Evolutionary conservation across 2,888 invertebrate species (phyloP).

Genomic region (Limnephilus rhombicus): DNA sequence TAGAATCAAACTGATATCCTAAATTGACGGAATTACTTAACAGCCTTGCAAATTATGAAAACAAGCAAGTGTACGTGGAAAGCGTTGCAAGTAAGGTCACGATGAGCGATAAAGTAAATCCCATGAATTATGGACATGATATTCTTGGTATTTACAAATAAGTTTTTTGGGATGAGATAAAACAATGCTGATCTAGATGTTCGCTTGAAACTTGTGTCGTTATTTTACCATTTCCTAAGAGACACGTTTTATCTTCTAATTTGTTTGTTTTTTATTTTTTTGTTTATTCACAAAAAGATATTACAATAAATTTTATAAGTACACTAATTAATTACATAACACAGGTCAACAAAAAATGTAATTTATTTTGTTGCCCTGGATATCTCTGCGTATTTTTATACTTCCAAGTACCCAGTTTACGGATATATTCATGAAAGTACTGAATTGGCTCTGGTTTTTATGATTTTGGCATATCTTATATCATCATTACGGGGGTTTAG

Average conservation of each 20-base stretch:
- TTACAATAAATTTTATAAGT: too few relatives aligned
- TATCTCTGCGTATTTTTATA: too few relatives aligned
- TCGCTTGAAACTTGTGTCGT: background rate
- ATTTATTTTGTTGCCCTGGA: too few relatives aligned
- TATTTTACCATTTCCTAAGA: background rate
- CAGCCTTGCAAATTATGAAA: background rate
- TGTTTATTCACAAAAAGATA: too few relatives aligned
- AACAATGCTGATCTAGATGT: background rate
- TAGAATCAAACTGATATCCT: background rate
- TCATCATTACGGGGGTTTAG: too few relatives aligned
- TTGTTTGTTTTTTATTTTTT: too few relatives aligned
- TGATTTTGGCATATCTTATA: too few relatives aligned
- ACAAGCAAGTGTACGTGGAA: background rate
- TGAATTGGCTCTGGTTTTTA: too few relatives aligned
- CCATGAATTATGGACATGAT: background rate
- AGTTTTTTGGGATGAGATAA: background rate
- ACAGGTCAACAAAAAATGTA: too few relatives aligned
- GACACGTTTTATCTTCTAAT: background rate
- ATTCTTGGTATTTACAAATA: background rate
- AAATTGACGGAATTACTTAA: background rate
- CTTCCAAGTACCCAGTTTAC: too few relatives aligned
- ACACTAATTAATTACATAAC: too few relatives aligned
- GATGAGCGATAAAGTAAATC: background rate
- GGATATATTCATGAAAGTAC: too few relatives aligned
- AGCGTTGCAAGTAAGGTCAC: background rate